Conservation (phyloP, 2,888 invertebrate species). For the Conistra vaccinii region DNA sequence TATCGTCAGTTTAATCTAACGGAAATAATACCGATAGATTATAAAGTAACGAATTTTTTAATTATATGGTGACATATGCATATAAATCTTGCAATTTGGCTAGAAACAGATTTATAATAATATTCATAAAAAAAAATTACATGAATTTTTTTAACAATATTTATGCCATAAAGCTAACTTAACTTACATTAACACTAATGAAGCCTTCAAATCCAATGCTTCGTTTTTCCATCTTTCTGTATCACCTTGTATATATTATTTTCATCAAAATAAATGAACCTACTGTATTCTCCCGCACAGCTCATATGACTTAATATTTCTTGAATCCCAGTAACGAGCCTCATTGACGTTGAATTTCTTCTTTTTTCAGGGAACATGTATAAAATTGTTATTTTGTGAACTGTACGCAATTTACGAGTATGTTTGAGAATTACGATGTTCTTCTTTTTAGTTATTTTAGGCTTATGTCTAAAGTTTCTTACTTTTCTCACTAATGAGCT, state of each 20-base stretch:
- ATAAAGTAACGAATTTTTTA: no score
- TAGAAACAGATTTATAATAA: not conserved
- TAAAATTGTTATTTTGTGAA: slow-evolving; percentile 39
- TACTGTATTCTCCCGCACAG: slow-evolving; percentile 10
- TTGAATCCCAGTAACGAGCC: slow-evolving; percentile 60
- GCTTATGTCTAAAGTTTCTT: not conserved
- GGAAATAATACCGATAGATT: no score
- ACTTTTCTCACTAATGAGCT: slow-evolving; percentile 11
- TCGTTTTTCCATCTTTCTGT: not conserved
- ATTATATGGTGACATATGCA: no score
- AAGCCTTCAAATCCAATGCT: not conserved
- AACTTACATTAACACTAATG: not conserved
- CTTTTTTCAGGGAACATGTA: slow-evolving; percentile 37
- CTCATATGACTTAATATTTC: slow-evolving; percentile 59
- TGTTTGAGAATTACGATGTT: slow-evolving; percentile 4
- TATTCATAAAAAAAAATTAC: no score
- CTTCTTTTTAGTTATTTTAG: not conserved
- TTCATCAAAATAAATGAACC: slow-evolving; percentile 22
- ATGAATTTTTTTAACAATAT: not conserved
- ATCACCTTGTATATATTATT: not conserved
- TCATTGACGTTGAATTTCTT: slow-evolving; percentile 44
- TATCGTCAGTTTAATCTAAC: no score
- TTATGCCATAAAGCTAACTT: not conserved
- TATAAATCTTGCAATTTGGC: no score
- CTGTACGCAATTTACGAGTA: slow-evolving; percentile 46